Conservation (phyloP, 2,797 vertebrate species). For the Lagocephalus sceleratus region DNA sequence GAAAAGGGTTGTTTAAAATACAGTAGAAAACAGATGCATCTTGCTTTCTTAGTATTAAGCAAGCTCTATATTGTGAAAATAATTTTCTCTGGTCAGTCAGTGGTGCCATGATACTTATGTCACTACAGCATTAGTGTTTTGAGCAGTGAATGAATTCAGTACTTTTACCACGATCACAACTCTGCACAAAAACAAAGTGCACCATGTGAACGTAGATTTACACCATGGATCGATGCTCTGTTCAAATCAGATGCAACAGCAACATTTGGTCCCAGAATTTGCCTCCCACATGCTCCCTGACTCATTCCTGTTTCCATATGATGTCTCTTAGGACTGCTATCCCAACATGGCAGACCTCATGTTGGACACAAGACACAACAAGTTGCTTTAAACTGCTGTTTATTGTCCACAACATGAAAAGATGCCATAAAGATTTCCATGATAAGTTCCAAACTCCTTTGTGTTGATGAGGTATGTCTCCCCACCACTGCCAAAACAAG, state of each 20-base stretch:
- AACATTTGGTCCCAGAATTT: constrained; percentile 1
- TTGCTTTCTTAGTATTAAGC: no score
- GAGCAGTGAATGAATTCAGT: no score
- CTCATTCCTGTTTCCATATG: constrained; percentile 31
- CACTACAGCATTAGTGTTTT: no score
- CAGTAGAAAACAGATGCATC: no score
- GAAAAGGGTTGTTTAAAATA: no score
- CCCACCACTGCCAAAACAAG: constrained; percentile 34
- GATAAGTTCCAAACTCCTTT: constrained; percentile 17
- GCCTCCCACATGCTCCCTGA: background rate
- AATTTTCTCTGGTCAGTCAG: no score
- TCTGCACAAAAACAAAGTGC: no score
- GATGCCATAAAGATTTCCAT: constrained; percentile 33
- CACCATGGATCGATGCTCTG: constrained; percentile 4
- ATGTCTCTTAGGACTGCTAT: constrained; percentile 42
- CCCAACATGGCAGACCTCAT: constrained; percentile 45
- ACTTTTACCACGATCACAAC: no score
- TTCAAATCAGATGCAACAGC: constrained; percentile 11
- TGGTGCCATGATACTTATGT: no score
- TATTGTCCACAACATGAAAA: constrained; percentile 23
- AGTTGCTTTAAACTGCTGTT: constrained; percentile 31
- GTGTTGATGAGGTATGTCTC: constrained; percentile 41
- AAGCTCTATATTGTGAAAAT: no score
- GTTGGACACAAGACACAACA: constrained; percentile 34
- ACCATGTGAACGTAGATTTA: no score